Evolutionary conservation across 1,140 invertebrate species (phyloP).

Genomic region (Procambarus virginalis): DNA sequence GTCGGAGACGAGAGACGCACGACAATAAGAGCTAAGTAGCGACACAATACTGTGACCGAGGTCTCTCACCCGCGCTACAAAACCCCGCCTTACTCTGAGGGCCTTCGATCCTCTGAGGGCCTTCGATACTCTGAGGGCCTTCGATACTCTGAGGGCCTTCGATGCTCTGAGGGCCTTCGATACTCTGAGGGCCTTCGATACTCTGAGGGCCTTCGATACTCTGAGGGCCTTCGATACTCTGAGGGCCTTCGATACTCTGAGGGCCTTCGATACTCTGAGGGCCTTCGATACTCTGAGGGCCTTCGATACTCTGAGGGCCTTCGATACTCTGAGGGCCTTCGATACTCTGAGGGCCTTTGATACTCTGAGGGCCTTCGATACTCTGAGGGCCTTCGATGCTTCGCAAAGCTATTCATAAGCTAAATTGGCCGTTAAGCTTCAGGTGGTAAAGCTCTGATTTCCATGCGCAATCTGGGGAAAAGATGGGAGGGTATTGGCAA

Average conservation of each 20-base stretch:
- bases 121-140: neutral
- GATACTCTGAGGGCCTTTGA: neutral
- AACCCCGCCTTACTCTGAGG: neutral
- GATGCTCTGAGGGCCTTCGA: neutral
- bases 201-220: neutral
- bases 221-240: neutral
- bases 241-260: neutral
- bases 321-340: neutral
- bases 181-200: neutral
- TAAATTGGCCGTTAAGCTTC: neutral
- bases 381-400: neutral
- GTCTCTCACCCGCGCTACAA: neutral
- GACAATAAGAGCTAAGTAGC: conserved; percentile 20
- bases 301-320: neutral
- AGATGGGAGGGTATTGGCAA: conserved; percentile 44
- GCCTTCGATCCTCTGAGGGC: neutral
- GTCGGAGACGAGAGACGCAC: conserved; percentile 4
- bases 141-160: neutral
- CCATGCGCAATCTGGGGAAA: conserved; percentile 1
- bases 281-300: neutral
- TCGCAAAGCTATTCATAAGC: too few relatives aligned
- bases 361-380: neutral
- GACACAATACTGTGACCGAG: neutral
- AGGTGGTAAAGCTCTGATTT: neutral
- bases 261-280: neutral